These are phyloP conservation scores for Tenthredo amoena DNA, from an alignment of 2,888 invertebrate species.

Conservation along the genomic window DNA sequence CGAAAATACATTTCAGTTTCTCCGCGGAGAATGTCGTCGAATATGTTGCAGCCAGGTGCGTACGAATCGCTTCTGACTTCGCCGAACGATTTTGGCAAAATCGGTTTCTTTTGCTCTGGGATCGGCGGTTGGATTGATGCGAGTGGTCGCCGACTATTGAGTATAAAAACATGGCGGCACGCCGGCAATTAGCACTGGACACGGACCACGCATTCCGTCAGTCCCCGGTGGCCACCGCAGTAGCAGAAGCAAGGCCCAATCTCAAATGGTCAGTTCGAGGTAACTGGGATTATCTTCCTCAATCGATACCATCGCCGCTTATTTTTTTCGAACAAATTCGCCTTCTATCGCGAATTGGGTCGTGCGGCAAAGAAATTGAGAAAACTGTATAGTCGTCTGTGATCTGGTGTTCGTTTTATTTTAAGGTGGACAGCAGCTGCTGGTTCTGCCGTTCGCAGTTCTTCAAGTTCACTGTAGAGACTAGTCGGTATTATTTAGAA, in stretches of 20 bases:
- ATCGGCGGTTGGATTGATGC: constrained; percentile 53
- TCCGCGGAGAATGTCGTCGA: constrained; percentile 3
- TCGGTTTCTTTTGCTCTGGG: constrained; percentile 34
- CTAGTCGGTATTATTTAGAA: neutral
- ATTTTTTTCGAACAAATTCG: neutral
- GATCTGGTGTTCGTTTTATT: neutral
- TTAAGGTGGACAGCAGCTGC: neutral
- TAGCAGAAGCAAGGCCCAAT: neutral
- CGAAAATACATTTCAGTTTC: constrained; percentile 8
- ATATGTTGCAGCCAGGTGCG: constrained; percentile 38
- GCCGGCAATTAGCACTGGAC: constrained; percentile 65
- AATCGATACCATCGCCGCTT: neutral
- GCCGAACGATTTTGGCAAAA: constrained; percentile 49
- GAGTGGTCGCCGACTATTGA: constrained; percentile 54
- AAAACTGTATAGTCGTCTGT: neutral
- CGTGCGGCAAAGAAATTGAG: neutral
- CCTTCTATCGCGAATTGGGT: neutral
- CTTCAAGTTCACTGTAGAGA: neutral
- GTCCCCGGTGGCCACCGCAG: constrained; percentile 53
- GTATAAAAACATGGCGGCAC: constrained; percentile 62
- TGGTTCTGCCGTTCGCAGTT: neutral
- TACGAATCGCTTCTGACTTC: constrained; percentile 11
- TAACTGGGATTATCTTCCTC: neutral
- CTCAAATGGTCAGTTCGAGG: neutral
- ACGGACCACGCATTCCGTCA: constrained; percentile 62